A percentile compares a stretch with the other conserved stretches of the same genome.
Conservation (phyloP, 2,888 invertebrate species). For the Nephrotoma guestfalica region DNA sequence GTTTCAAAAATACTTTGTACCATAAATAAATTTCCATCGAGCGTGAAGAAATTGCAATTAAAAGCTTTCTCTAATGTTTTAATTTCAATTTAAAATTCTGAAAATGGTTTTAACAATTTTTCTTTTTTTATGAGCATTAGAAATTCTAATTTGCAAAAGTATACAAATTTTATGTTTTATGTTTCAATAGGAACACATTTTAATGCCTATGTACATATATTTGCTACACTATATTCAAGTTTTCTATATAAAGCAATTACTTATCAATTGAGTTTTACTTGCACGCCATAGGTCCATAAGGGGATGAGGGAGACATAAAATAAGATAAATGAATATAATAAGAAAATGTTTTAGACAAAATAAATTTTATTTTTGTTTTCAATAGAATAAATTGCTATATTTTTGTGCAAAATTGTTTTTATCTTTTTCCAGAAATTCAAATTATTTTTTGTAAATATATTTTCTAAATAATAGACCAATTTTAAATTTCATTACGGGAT, state of each 20-base stretch:
- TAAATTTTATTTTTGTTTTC: background rate
- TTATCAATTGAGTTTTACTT: background rate
- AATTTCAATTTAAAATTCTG: background rate
- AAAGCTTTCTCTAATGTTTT: background rate
- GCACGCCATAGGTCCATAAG: background rate
- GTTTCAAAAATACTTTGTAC: too few relatives aligned
- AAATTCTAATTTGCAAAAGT: too few relatives aligned
- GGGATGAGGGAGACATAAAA: background rate
- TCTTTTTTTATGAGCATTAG: background rate
- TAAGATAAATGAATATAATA: background rate
- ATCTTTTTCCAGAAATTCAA: background rate
- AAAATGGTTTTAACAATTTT: background rate
- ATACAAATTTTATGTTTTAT: too few relatives aligned
- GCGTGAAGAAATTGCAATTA: background rate
- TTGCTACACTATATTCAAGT: background rate
- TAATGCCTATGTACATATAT: background rate
- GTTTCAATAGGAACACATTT: too few relatives aligned
- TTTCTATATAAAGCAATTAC: background rate
- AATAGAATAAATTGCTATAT: background rate
- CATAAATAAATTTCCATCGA: background rate
- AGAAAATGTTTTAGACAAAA: background rate
- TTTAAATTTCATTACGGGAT: background rate
- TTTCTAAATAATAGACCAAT: background rate
- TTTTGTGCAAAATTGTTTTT: background rate
- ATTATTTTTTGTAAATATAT: background rate